These are phyloP conservation scores for Drosophila bipectinata DNA, from an alignment of 1,140 invertebrate genomes.

Conservation along the genomic window DNA sequence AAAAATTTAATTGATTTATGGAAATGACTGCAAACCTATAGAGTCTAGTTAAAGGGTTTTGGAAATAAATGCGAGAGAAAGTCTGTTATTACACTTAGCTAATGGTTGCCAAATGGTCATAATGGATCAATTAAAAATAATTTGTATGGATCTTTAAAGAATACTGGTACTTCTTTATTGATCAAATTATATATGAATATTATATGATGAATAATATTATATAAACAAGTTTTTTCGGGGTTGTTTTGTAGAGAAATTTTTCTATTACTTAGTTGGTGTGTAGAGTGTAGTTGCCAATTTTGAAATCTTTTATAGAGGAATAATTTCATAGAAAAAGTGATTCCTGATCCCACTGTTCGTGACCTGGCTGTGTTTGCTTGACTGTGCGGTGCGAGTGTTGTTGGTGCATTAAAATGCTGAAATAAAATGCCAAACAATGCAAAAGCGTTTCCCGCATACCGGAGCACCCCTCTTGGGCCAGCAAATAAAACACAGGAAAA, in stretches of 20 bases:
- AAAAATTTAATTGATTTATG: constrained; percentile 42
- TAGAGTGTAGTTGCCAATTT: too few relatives aligned
- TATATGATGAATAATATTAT: too few relatives aligned
- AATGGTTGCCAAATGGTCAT: background rate
- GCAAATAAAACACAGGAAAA: constrained; percentile 23
- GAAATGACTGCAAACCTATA: constrained; percentile 25
- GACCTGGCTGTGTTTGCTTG: constrained; percentile 50
- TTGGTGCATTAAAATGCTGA: constrained; percentile 79
- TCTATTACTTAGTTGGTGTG: too few relatives aligned
- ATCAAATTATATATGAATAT: too few relatives aligned
- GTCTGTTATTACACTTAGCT: background rate
- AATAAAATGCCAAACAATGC: constrained; percentile 81
- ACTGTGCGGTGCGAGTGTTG: constrained; percentile 48
- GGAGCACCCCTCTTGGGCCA: constrained; percentile 12
- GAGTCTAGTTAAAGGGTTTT: constrained; percentile 17
- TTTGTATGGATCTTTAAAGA: background rate
- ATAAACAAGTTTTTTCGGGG: too few relatives aligned
- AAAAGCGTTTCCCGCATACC: constrained; percentile 69
- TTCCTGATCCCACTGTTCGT: constrained; percentile 23
- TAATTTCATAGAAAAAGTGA: background rate
- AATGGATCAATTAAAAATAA: constrained; percentile 1
- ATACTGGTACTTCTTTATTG: background rate
- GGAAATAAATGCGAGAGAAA: constrained; percentile 5
- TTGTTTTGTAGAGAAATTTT: too few relatives aligned
- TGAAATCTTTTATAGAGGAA: background rate